These are phyloP conservation scores for Andrena bucephala DNA, from an alignment of 2,888 invertebrate genomes.

Conservation along the genomic window DNA sequence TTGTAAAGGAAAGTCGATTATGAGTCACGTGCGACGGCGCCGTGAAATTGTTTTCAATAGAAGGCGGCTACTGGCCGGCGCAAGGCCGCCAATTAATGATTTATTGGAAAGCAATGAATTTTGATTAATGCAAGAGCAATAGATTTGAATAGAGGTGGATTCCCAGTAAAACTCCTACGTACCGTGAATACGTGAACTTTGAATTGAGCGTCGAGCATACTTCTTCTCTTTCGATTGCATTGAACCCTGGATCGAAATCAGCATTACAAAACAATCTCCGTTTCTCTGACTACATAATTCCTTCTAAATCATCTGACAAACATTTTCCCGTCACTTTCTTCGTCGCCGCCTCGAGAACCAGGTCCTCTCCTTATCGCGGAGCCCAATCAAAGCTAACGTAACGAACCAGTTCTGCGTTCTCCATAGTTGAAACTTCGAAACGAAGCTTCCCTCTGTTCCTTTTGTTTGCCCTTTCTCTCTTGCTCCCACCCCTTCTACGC, in stretches of 20 bases:
- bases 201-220: neutral
- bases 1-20: conserved; percentile 4
- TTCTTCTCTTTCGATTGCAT: neutral
- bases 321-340: neutral
- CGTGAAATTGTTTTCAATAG: conserved; percentile 5
- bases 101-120: neutral
- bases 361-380: conserved; percentile 3
- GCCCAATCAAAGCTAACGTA: conserved; percentile 35
- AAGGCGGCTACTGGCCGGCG: too few species aligned
- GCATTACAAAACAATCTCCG: too few species aligned
- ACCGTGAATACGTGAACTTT: neutral
- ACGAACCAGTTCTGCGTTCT: conserved; percentile 14
- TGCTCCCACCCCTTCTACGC: too few species aligned
- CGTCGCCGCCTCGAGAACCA: conserved; percentile 10
- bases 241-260: too few species aligned
- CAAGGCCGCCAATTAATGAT: neutral
- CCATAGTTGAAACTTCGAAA: neutral
- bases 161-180: neutral
- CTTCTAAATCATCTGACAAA: neutral
- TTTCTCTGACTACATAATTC: neutral
- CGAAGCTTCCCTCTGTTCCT: neutral
- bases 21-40: neutral
- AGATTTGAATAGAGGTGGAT: neutral
- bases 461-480: neutral
- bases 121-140: neutral